A percentile compares a stretch with the other conserved stretches of the same genome.
Conservation (phyloP, 2,113 vertebrate species). For the Amphiprion ocellaris region DNA sequence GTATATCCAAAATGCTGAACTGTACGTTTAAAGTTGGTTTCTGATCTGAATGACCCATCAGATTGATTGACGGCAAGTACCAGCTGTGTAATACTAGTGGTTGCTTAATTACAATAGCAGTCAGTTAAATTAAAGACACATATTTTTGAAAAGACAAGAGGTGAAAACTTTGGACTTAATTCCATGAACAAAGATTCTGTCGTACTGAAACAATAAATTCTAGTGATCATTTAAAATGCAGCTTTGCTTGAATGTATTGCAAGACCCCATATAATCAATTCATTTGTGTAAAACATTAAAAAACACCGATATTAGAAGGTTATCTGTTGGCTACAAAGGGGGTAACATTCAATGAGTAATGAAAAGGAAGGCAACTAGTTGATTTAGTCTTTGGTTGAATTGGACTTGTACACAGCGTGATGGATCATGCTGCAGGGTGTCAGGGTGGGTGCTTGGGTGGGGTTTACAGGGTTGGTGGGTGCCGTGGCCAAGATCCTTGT, state of each 20-base stretch:
- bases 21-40: not conserved
- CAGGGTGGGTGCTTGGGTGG: slow-evolving; percentile 13
- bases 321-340: not conserved
- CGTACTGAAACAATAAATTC: not conserved
- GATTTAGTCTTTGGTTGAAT: slow-evolving; percentile 32
- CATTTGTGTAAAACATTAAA: not conserved
- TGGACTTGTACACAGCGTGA: slow-evolving; percentile 37
- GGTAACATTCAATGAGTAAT: not conserved
- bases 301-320: not conserved
- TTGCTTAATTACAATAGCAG: not conserved
- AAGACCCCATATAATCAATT: not conserved
- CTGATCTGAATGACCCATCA: not conserved
- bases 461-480: slow-evolving; percentile 12
- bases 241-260: slow-evolving; percentile 2
- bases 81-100: not conserved
- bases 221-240: not conserved
- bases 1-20: not conserved
- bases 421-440: slow-evolving; percentile 36
- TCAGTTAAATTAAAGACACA: not conserved
- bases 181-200: not conserved
- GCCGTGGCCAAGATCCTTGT: slow-evolving; percentile 48
- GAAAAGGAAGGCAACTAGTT: slow-evolving; percentile 16
- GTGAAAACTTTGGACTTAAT: not conserved
- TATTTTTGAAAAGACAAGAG: no score
- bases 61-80: not conserved